A percentile compares a stretch with the other conserved stretches of the same genome.
phyloP scores from a whole-genome alignment of 2,888 invertebrate species.

The Sarcophaga variegata region DNA sequence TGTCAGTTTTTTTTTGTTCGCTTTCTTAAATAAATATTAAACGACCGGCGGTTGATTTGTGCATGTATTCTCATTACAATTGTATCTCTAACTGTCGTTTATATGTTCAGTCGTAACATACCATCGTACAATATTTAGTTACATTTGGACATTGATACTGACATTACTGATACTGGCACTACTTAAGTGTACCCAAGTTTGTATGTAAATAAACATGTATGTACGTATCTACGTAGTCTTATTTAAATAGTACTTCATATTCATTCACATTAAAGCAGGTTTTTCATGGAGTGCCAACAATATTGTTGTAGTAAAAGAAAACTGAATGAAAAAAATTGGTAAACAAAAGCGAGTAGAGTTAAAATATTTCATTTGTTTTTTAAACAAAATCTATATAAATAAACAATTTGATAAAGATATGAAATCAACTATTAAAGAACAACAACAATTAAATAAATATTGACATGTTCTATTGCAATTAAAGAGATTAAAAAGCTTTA shows the following conservation, averaged over 20 bases:
- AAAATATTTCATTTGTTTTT: too few relatives aligned
- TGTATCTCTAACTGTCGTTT: conserved; percentile 11
- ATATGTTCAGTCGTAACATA: background rate
- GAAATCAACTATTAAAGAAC: background rate
- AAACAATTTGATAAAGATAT: conserved; percentile 42
- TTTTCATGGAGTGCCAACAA: background rate
- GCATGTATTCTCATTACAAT: conserved; percentile 27
- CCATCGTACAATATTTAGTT: background rate
- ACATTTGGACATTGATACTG: background rate
- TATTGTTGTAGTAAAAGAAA: conserved; percentile 20
- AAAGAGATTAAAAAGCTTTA: background rate
- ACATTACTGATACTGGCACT: too few relatives aligned
- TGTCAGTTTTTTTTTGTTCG: background rate
- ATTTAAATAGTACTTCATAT: conserved; percentile 9
- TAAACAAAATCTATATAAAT: conserved; percentile 13
- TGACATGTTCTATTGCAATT: conserved; percentile 9
- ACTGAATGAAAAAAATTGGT: conserved; percentile 38
- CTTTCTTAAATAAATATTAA: conserved; percentile 34
- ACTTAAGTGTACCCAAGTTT: too few relatives aligned
- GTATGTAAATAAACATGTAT: too few relatives aligned
- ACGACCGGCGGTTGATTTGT: conserved; percentile 22
- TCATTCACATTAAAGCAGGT: background rate
- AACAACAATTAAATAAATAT: background rate
- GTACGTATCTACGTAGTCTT: background rate
- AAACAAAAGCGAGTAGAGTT: background rate